Conservation (phyloP, 2,113 vertebrate species). For the Odocoileus virginianus region DNA sequence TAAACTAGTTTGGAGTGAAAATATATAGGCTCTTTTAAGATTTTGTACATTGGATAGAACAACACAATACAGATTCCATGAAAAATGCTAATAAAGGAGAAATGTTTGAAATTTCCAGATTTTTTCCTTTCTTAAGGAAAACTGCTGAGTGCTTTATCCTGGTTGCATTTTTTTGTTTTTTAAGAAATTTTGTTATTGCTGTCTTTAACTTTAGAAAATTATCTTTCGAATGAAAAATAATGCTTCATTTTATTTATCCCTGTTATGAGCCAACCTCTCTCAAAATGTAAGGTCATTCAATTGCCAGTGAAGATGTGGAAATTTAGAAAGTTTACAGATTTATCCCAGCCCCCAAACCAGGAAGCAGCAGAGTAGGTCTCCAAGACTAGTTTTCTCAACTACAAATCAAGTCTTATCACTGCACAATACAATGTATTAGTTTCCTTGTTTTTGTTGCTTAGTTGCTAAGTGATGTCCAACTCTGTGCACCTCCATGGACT, state of each 20-base stretch:
- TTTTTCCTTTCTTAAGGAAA: not conserved
- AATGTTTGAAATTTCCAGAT: not conserved
- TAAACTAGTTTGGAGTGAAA: not conserved
- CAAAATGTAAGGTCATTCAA: not conserved
- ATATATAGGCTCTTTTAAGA: not conserved
- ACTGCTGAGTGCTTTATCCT: not conserved
- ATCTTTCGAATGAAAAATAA: not conserved
- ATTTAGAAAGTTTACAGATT: not conserved
- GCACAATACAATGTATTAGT: not conserved
- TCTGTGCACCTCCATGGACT: not conserved
- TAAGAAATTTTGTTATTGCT: not conserved
- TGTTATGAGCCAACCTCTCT: not conserved
- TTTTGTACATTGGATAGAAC: not conserved
- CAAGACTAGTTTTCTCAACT: not conserved
- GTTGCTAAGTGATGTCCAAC: not conserved
- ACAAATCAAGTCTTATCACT: not conserved
- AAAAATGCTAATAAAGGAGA: not conserved
- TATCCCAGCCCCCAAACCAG: not conserved
- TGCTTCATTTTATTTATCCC: not conserved
- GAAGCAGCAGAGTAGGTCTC: not conserved
- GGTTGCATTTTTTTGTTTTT: not conserved
- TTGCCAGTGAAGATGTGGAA: not conserved
- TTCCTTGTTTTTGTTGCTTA: not conserved
- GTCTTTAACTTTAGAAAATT: not conserved
- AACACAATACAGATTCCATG: not conserved